Conservation (phyloP, 2,888 invertebrate species). For the Lymantria dispar region DNA sequence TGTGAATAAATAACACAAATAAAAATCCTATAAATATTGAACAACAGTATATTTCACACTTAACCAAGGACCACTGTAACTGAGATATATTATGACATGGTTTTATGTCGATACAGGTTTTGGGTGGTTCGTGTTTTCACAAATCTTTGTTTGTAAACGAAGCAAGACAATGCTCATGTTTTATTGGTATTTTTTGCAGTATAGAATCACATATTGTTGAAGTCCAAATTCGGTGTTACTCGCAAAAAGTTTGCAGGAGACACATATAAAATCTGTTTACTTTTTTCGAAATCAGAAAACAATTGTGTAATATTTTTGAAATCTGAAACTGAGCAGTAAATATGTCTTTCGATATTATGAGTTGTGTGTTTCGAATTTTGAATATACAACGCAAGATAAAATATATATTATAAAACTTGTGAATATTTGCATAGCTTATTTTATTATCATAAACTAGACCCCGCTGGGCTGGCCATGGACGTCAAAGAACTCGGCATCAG, state of each 20-base stretch:
- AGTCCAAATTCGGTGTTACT: conserved; percentile 18
- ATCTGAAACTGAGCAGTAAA: not conserved
- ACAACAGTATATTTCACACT: conserved; percentile 79
- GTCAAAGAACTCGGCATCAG: too few species aligned
- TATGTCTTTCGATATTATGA: not conserved
- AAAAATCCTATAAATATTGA: conserved; percentile 79
- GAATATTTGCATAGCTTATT: too few species aligned
- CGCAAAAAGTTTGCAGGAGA: conserved; percentile 36
- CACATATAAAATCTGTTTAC: conserved; percentile 2
- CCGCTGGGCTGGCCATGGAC: too few species aligned
- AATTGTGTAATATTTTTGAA: conserved; percentile 31
- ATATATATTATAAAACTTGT: too few species aligned
- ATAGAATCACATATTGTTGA: conserved; percentile 18
- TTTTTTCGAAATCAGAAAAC: conserved; percentile 24
- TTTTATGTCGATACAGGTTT: conserved; percentile 60
- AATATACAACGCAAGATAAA: too few species aligned
- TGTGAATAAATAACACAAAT: conserved; percentile 78
- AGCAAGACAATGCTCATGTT: conserved; percentile 54
- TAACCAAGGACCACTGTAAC: conserved; percentile 59
- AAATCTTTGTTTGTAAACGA: conserved; percentile 75
- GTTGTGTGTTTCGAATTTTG: not conserved
- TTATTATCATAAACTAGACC: too few species aligned
- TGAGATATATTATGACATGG: conserved; percentile 75
- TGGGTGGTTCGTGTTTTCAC: conserved; percentile 60
- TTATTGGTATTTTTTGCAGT: conserved; percentile 44